These are phyloP conservation scores for Microcebus jonahi DNA, from an alignment of 2,113 vertebrate genomes.

Conservation along the genomic window DNA sequence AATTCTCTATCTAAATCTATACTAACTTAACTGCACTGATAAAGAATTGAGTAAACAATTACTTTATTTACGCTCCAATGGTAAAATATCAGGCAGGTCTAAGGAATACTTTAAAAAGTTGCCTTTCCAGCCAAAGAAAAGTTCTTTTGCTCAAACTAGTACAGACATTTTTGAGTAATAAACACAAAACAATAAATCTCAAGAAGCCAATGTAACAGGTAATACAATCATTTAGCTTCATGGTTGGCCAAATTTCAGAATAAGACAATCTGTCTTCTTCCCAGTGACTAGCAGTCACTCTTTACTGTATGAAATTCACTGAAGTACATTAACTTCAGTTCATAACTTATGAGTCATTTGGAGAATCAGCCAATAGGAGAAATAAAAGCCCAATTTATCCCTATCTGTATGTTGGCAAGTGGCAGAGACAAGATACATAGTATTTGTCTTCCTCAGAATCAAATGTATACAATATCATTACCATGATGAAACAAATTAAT, in stretches of 20 bases:
- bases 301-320: background rate
- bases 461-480: background rate
- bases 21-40: background rate
- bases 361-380: conserved; percentile 35
- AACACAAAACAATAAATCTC: conserved; percentile 1
- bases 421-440: background rate
- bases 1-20: background rate
- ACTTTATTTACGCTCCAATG: background rate
- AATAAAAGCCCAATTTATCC: background rate
- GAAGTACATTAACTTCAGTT: background rate
- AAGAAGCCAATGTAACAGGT: background rate
- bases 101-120: background rate
- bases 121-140: background rate
- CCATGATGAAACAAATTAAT: conserved; percentile 32
- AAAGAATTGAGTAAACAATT: background rate
- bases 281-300: background rate
- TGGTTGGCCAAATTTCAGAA: background rate
- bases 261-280: background rate
- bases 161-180: conserved; percentile 36
- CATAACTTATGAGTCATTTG: background rate
- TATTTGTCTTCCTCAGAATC: background rate
- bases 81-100: conserved; percentile 1
- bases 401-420: background rate
- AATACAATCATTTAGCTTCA: background rate
- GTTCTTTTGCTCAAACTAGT: background rate